A percentile compares a stretch with the other conserved stretches of the same genome.
These are phyloP conservation scores for Chlorops oryzae DNA, from an alignment of 1,140 invertebrate species.

Conservation along the genomic window DNA sequence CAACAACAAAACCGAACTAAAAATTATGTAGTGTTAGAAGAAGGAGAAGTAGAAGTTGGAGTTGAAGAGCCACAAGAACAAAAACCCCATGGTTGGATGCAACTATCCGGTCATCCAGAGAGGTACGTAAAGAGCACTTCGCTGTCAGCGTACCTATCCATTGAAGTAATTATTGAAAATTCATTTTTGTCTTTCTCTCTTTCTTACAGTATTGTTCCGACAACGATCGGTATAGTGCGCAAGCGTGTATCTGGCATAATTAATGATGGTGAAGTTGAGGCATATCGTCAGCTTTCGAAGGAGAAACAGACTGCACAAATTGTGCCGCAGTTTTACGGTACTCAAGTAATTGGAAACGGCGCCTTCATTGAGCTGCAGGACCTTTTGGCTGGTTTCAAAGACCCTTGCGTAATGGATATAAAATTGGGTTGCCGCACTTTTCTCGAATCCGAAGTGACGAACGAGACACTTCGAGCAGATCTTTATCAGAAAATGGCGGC, in stretches of 20 bases:
- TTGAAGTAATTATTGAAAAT: slow-evolving; percentile 2
- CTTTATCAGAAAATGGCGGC: slow-evolving; percentile 91
- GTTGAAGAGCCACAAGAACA: slow-evolving; percentile 34
- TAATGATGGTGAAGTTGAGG: slow-evolving; percentile 72
- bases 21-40: too few species aligned
- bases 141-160: not conserved
- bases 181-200: slow-evolving; percentile 9
- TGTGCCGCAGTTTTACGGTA: slow-evolving; percentile 80
- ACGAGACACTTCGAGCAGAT: slow-evolving; percentile 68
- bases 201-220: slow-evolving; percentile 72
- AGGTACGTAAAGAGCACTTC: slow-evolving; percentile 21
- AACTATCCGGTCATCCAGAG: slow-evolving; percentile 87
- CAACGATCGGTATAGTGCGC: slow-evolving; percentile 89
- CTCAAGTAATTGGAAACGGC: slow-evolving; percentile 79
- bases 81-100: slow-evolving; percentile 77
- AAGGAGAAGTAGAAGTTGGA: too few species aligned
- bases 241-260: slow-evolving; percentile 65
- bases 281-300: slow-evolving; percentile 74
- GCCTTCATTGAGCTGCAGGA: slow-evolving; percentile 88
- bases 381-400: slow-evolving; percentile 74
- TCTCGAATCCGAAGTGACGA: slow-evolving; percentile 87
- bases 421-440: slow-evolving; percentile 92
- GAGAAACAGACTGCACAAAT: slow-evolving; percentile 69
- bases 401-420: slow-evolving; percentile 87
- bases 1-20: too few species aligned